Conservation (phyloP, 2,797 vertebrate species). For the Microcaecilia unicolor region DNA sequence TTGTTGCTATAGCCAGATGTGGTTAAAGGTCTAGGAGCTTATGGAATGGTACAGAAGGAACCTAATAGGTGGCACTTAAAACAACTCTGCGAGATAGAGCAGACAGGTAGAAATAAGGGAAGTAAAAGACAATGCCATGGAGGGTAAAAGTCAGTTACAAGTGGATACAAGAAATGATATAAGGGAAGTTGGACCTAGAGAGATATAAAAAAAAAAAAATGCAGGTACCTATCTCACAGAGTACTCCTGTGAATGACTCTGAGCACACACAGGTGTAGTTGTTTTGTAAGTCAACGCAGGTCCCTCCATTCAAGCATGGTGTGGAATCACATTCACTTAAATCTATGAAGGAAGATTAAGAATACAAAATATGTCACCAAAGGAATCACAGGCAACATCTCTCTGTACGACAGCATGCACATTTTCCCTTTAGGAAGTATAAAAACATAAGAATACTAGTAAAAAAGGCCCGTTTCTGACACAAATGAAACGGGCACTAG, state of each 20-base stretch:
- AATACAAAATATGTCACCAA: background rate
- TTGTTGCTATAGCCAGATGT: slow-evolving; percentile 58
- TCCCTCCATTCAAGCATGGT: slow-evolving; percentile 79
- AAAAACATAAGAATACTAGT: too few species aligned
- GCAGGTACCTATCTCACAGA: slow-evolving; percentile 78
- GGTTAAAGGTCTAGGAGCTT: slow-evolving; percentile 50
- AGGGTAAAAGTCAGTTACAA: background rate
- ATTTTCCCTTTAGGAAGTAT: too few species aligned
- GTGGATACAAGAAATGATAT: background rate
- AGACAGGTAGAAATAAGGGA: background rate
- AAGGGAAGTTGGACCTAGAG: too few species aligned
- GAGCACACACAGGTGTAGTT: slow-evolving; percentile 78
- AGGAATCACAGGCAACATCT: too few species aligned
- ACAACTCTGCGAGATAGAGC: too few species aligned
- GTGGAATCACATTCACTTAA: slow-evolving; percentile 72
- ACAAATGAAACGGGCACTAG: too few species aligned
- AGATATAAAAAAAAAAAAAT: background rate
- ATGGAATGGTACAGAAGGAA: background rate
- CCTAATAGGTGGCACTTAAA: too few species aligned
- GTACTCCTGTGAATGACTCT: slow-evolving; percentile 62
- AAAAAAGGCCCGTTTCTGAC: too few species aligned
- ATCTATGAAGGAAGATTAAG: slow-evolving; percentile 47
- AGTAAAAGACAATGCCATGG: background rate
- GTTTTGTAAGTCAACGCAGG: slow-evolving; percentile 61
- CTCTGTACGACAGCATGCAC: too few species aligned